Percentiles rank a stretch among this genome's conserved stretches.
These are phyloP conservation scores for Dinocampus coccinellae DNA, from an alignment of 2,888 invertebrate genomes.

Conservation along the genomic window DNA sequence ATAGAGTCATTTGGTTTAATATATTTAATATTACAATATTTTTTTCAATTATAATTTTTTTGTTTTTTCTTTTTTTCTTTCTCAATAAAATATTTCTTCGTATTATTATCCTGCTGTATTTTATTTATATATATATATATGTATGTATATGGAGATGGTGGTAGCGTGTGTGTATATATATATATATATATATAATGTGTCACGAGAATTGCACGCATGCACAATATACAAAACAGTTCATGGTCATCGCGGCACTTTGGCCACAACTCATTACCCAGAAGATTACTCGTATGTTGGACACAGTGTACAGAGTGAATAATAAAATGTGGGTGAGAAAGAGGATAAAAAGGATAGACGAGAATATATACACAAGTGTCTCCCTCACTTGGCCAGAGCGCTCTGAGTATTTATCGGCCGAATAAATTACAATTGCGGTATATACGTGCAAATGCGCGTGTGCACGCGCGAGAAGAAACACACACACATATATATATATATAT, in stretches of 20 bases:
- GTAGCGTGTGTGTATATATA: too few species aligned
- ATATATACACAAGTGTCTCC: background rate
- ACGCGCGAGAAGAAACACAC: conserved; percentile 23
- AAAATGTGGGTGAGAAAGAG: conserved; percentile 8
- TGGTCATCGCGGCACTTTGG: conserved; percentile 37
- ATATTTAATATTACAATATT: too few species aligned
- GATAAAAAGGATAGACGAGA: too few species aligned
- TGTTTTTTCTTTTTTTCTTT: too few species aligned
- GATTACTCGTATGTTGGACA: conserved; percentile 46
- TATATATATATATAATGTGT: background rate
- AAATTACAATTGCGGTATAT: conserved; percentile 59
- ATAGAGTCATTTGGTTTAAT: too few species aligned
- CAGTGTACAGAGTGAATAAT: background rate
- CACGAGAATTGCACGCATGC: conserved; percentile 2
- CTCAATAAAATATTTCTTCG: too few species aligned
- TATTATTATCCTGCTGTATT: too few species aligned
- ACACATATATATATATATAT: too few species aligned
- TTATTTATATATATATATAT: background rate
- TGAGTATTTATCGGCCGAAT: conserved; percentile 60
- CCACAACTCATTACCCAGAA: conserved; percentile 52
- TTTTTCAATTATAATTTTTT: too few species aligned
- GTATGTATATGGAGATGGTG: background rate
- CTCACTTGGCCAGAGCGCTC: conserved; percentile 44
- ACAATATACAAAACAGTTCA: background rate
- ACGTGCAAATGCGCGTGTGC: too few species aligned